phyloP scores from a whole-genome alignment of 2,113 vertebrate species.

The Macrotus californicus region DNA sequence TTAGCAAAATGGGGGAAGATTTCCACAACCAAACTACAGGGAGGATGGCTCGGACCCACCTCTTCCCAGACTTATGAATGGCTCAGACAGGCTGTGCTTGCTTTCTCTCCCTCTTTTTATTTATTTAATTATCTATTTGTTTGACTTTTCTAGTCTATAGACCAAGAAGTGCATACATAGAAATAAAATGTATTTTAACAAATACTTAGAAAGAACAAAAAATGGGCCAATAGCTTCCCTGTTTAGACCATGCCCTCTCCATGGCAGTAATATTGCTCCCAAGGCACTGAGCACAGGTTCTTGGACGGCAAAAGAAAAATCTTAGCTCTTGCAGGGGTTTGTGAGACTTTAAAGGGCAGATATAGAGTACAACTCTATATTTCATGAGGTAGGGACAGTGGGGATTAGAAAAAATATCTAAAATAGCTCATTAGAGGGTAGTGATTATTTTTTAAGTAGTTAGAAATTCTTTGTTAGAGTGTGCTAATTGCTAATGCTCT shows the following conservation, averaged over 20 bases:
- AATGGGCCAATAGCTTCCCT: not conserved
- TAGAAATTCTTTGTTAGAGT: not conserved
- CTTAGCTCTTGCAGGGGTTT: not conserved
- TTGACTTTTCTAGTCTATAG: not conserved
- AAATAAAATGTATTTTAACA: not conserved
- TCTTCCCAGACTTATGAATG: not conserved
- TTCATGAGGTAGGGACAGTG: not conserved
- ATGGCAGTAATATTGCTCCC: rapidly evolving
- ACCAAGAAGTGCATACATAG: not conserved
- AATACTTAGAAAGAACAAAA: not conserved
- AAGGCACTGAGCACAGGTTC: not conserved
- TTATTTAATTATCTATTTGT: not conserved
- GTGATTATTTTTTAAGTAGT: not conserved
- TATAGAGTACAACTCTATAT: rapidly evolving
- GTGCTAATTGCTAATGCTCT: not conserved
- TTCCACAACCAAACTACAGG: not conserved
- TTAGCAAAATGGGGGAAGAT: not conserved
- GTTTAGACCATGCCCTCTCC: not conserved
- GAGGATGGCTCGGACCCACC: rapidly evolving
- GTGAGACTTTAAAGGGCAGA: not conserved
- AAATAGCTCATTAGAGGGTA: not conserved
- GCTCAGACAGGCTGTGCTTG: not conserved
- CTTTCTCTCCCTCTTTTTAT: not conserved
- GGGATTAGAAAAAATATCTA: not conserved
- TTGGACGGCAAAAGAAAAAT: not conserved